Percentiles rank a stretch among this genome's conserved stretches.
These are phyloP conservation scores for Petaurus breviceps DNA, from an alignment of 2,113 vertebrate genomes.

Conservation along the genomic window DNA sequence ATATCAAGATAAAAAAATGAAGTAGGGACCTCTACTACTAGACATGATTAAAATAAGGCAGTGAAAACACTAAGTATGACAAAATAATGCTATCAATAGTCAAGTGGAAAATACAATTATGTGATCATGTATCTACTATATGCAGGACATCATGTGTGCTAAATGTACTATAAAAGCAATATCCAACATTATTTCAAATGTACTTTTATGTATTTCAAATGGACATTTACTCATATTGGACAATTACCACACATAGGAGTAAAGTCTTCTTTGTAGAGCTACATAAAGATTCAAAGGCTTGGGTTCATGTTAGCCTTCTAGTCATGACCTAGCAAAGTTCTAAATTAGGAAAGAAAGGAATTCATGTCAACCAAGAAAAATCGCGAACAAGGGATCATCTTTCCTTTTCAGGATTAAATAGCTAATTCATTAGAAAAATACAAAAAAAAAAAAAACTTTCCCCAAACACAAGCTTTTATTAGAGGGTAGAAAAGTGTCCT, in stretches of 20 bases:
- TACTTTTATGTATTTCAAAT: neutral
- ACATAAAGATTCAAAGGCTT: neutral
- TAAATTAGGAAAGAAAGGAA: neutral
- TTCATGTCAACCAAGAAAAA: conserved; percentile 1
- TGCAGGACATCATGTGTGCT: neutral
- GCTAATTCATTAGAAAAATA: neutral
- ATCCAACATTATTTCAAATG: neutral
- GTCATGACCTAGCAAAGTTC: neutral
- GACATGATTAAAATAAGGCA: neutral
- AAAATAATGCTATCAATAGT: neutral
- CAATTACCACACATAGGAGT: neutral
- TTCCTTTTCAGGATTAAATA: neutral
- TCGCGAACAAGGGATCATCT: neutral
- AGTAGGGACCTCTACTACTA: neutral
- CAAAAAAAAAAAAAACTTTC: neutral
- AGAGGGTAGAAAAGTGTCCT: neutral
- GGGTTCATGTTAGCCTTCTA: neutral
- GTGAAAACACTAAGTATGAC: neutral
- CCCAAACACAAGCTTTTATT: neutral
- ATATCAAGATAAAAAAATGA: neutral
- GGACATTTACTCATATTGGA: neutral
- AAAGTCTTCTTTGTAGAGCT: neutral
- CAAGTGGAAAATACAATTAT: neutral
- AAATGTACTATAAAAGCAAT: neutral
- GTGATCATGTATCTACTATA: neutral